Evolutionary conservation across 2,797 vertebrate species (phyloP).

Genomic region (Sylvilagus floridanus): DNA sequence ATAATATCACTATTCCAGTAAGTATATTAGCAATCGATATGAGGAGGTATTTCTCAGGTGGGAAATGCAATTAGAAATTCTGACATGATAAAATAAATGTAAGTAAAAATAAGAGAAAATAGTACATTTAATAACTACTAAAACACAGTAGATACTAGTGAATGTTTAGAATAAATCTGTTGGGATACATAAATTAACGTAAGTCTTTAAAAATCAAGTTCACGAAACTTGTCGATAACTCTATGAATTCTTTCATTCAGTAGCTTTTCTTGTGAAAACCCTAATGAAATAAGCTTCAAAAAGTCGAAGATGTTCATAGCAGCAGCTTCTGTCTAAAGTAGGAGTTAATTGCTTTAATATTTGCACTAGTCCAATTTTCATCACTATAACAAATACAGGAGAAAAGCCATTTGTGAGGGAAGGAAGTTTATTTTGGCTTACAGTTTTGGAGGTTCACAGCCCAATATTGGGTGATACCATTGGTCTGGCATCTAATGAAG

Average conservation of each 20-base stretch:
- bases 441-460: no score
- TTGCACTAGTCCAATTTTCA: no score
- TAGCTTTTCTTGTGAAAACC: not conserved
- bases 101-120: not conserved
- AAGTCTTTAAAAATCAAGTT: slow-evolving; percentile 12
- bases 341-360: not conserved
- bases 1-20: not conserved
- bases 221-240: not conserved
- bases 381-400: no score
- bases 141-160: not conserved
- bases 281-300: not conserved
- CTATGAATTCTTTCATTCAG: not conserved
- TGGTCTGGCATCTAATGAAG: no score
- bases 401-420: no score
- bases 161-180: not conserved
- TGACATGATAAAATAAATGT: slow-evolving; percentile 2
- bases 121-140: not conserved
- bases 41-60: not conserved
- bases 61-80: not conserved
- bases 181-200: not conserved
- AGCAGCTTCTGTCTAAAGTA: not conserved
- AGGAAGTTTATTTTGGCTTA: no score
- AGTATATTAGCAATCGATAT: not conserved
- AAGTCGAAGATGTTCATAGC: not conserved
- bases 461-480: no score